These are phyloP conservation scores for Drosophila yakuba DNA, from an alignment of 1,140 invertebrate genomes.

Conservation along the genomic window DNA sequence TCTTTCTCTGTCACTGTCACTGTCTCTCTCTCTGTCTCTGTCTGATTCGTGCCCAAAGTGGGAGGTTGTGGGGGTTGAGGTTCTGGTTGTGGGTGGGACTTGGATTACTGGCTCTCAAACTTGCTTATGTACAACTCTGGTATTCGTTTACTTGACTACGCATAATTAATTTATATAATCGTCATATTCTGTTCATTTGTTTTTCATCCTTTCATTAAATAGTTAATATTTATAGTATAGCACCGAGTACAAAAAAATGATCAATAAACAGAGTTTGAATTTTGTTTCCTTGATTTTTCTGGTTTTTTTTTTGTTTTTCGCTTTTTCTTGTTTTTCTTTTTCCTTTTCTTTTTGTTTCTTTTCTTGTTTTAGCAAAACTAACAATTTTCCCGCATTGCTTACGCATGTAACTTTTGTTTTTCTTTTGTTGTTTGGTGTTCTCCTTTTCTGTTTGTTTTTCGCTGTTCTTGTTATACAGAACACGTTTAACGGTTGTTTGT, in stretches of 20 bases:
- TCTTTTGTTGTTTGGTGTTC: slow-evolving; percentile 12
- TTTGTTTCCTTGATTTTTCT: slow-evolving; percentile 34
- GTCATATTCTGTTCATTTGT: slow-evolving; percentile 26
- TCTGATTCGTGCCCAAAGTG: slow-evolving; percentile 47
- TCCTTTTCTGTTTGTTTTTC: slow-evolving; percentile 35
- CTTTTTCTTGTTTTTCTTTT: slow-evolving; percentile 18
- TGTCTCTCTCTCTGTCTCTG: slow-evolving; percentile 10
- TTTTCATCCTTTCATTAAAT: slow-evolving; percentile 60
- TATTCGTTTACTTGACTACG: slow-evolving; percentile 69
- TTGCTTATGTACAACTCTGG: slow-evolving; percentile 50
- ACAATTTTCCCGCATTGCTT: slow-evolving; percentile 31
- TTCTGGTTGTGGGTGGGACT: slow-evolving; percentile 20
- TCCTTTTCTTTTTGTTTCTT: slow-evolving; percentile 13
- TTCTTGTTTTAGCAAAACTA: slow-evolving; percentile 41
- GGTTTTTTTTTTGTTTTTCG: slow-evolving; percentile 12
- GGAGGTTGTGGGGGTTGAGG: neutral
- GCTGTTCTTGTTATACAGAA: slow-evolving; percentile 47
- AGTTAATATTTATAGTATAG: slow-evolving; percentile 83
- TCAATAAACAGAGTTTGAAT: slow-evolving; percentile 79
- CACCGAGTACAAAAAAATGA: slow-evolving; percentile 81
- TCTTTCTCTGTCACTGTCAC: neutral
- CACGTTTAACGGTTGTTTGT: slow-evolving; percentile 31
- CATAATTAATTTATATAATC: slow-evolving; percentile 71
- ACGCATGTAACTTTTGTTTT: slow-evolving; percentile 31
- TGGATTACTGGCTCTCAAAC: slow-evolving; percentile 31